Percentiles rank a stretch among this genome's conserved stretches.
These are phyloP conservation scores for Ostrea edulis DNA, from an alignment of 1,140 invertebrate species.

Conservation along the genomic window DNA sequence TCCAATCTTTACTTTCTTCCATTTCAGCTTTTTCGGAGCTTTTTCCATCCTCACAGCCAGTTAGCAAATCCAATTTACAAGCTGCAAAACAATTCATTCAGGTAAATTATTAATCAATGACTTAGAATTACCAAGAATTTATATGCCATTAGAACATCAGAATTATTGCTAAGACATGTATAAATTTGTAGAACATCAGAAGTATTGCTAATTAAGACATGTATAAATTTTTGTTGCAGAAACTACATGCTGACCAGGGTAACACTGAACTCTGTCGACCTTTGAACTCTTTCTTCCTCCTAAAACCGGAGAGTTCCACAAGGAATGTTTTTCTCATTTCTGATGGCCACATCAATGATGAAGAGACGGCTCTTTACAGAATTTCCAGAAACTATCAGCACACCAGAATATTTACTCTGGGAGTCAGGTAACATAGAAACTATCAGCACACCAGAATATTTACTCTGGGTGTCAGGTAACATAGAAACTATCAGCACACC, in stretches of 20 bases:
- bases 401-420: constrained; percentile 75
- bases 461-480: constrained; percentile 74
- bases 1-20: constrained; percentile 23
- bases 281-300: constrained; percentile 69
- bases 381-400: constrained; percentile 63
- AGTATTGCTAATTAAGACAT: background rate
- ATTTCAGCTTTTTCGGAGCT: constrained; percentile 69
- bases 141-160: too few relatives aligned
- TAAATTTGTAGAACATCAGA: too few relatives aligned
- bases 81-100: constrained; percentile 62
- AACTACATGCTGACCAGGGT: constrained; percentile 65
- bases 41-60: constrained; percentile 65
- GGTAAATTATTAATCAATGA: constrained; percentile 45
- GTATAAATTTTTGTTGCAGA: constrained; percentile 56
- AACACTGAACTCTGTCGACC: constrained; percentile 73
- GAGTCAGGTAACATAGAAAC: constrained; percentile 70
- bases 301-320: constrained; percentile 61
- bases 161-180: too few relatives aligned
- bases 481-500: constrained; percentile 65
- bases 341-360: constrained; percentile 76
- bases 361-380: constrained; percentile 62
- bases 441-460: constrained; percentile 73
- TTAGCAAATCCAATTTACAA: constrained; percentile 59
- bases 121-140: background rate
- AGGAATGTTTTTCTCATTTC: constrained; percentile 75